Evolutionary conservation across 1,140 invertebrate species (phyloP).

Genomic region (Halyomorpha halys): DNA sequence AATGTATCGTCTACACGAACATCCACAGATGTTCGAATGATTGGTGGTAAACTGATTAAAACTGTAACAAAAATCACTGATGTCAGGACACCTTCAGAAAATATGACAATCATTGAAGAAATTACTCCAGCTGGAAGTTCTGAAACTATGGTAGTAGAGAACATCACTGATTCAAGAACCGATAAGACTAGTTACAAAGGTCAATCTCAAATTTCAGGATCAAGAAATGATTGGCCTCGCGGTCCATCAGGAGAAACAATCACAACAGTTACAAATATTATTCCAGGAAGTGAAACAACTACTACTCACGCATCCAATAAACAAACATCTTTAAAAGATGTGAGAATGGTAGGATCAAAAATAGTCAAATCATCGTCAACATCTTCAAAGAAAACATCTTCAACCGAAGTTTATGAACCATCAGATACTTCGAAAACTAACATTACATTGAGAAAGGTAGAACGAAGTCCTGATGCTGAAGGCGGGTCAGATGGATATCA

Average conservation of each 20-base stretch:
- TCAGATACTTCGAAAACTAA: not conserved
- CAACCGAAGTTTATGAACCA: not conserved
- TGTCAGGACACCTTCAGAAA: too few relatives aligned
- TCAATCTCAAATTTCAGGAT: too few relatives aligned
- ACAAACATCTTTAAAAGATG: slow-evolving; percentile 4
- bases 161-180: too few relatives aligned
- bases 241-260: not conserved
- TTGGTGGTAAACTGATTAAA: slow-evolving; percentile 26
- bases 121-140: not conserved
- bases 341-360: slow-evolving; percentile 28
- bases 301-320: not conserved
- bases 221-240: not conserved
- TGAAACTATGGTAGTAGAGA: too few relatives aligned
- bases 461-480: too few relatives aligned
- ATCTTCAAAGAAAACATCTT: not conserved
- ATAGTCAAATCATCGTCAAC: slow-evolving; percentile 22
- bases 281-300: not conserved
- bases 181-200: too few relatives aligned
- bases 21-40: slow-evolving; percentile 8
- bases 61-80: not conserved
- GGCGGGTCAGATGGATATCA: not conserved
- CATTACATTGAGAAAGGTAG: not conserved
- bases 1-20: not conserved
- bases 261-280: not conserved
- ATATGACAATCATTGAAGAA: not conserved